phyloP scores from a whole-genome alignment of 1,140 invertebrate genomes.

The Oscheius sp. region DNA sequence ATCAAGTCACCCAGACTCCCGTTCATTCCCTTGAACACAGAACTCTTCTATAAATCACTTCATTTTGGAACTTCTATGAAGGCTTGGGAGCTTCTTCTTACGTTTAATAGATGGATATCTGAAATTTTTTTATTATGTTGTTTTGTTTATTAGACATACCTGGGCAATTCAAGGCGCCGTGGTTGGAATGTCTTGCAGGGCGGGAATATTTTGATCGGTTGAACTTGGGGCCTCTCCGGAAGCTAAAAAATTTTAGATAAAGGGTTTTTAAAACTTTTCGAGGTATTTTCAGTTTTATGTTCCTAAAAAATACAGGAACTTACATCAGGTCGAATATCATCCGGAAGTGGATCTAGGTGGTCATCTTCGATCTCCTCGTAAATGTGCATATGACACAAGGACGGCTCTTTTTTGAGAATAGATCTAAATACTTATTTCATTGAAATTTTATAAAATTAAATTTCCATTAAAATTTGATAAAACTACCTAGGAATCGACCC shows the following conservation, averaged over 20 bases:
- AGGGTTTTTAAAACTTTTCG: too few relatives aligned
- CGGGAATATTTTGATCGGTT: neutral
- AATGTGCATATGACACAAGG: neutral
- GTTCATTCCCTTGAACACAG: neutral
- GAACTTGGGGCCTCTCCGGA: neutral
- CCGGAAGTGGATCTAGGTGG: neutral
- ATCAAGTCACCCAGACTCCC: too few relatives aligned
- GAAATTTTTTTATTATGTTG: neutral
- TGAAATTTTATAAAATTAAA: too few relatives aligned
- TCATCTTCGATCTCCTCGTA: conserved; percentile 4
- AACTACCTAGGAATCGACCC: neutral
- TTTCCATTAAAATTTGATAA: neutral
- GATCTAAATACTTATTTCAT: neutral
- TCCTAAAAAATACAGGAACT: too few relatives aligned
- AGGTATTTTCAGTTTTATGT: neutral
- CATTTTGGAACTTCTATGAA: neutral
- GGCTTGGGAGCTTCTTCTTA: neutral
- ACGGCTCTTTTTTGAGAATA: neutral
- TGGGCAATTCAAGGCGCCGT: neutral
- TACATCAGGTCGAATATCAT: neutral
- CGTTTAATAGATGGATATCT: neutral
- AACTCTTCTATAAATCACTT: neutral
- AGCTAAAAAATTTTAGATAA: neutral
- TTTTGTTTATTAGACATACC: neutral
- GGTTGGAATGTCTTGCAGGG: neutral